A percentile compares a stretch with the other conserved stretches of the same genome.
These are phyloP conservation scores for Mola mola DNA, from an alignment of 2,113 vertebrate genomes.

Conservation along the genomic window DNA sequence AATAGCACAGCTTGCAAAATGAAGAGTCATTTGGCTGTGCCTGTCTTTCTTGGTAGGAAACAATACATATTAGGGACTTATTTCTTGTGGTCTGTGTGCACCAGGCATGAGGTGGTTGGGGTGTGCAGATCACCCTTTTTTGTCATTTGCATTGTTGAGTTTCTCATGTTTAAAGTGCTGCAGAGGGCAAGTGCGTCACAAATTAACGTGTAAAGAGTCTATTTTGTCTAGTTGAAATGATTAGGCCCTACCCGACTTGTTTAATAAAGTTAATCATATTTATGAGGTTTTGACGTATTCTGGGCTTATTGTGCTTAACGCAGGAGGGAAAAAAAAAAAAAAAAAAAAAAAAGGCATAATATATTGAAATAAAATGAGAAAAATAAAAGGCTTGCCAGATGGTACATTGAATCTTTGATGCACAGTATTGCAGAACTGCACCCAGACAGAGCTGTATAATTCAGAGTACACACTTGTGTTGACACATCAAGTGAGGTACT, in stretches of 20 bases:
- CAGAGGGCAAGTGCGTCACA: conserved; percentile 61
- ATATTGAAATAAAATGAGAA: no score
- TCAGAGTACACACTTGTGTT: conserved; percentile 3
- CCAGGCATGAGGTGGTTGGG: conserved; percentile 66
- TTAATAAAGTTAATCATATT: not conserved
- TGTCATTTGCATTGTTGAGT: conserved; percentile 47
- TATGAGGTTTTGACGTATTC: not conserved
- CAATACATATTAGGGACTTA: not conserved
- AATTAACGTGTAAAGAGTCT: not conserved
- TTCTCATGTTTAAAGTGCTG: conserved; percentile 53
- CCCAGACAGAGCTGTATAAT: conserved; percentile 14
- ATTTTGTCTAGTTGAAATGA: not conserved
- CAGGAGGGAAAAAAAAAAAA: not conserved
- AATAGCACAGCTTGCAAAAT: conserved; percentile 3
- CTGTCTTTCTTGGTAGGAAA: not conserved
- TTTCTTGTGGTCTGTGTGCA: conserved; percentile 46
- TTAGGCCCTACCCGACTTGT: not conserved
- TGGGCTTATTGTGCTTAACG: not conserved
- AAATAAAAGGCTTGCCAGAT: conserved; percentile 9
- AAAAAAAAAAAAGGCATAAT: no score
- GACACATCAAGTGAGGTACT: not conserved
- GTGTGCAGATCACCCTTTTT: conserved; percentile 81
- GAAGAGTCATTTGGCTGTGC: not conserved
- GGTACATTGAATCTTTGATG: conserved; percentile 2
- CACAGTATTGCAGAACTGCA: not conserved